Evolutionary conservation across 2,113 vertebrate genomes (phyloP), one percentile per base, ranked within the genome.

Genomic region (Xyrauchen texanus): DNA sequence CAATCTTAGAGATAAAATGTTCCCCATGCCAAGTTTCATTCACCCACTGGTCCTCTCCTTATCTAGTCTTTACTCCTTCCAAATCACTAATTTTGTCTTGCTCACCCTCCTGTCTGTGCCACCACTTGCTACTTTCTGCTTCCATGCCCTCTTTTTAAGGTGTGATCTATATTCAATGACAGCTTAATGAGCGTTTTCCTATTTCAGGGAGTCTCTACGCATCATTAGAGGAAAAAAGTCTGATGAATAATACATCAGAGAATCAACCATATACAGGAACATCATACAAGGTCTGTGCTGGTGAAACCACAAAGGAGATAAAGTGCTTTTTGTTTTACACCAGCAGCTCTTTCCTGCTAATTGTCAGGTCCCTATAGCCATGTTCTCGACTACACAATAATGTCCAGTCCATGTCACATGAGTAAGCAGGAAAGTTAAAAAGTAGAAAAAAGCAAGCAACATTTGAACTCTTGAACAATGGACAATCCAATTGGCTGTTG

Each of bases 191-290:
- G 85, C 69, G 69, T 87, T 88, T 84, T 87, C 86, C 86, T 85
- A 74, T 90, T 88, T 90, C 78, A 77, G 68, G 77, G 77, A 86
- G 83, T 82, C 81, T 85, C 88, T 89, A 87, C 60, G 44, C 85
- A 82, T 89, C 86, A 91, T 91, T 90, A 86, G 66, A 76, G 66
- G 21, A 34, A 82, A 79, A 83, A 81, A 45, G 45, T 7, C 44
- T 63, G 80, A 89, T 90, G 88, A 93, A 92, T 91, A 92, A 91
- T 90, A 90, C 85, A 93, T 91, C 87, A 91, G 78, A 90, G n/a
- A 46, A 64, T 77, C 77, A 88, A 84, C 83, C 79, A 84, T 34
- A 81, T 80, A 78, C 53, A 69, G 85, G 80, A 87, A 86, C 78
- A 83, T 86, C 63, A 87, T 81, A 65, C 79, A 82, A 67, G 82